These are phyloP conservation scores for Caracal caracal DNA, from an alignment of 2,113 vertebrate genomes.

Conservation along the genomic window DNA sequence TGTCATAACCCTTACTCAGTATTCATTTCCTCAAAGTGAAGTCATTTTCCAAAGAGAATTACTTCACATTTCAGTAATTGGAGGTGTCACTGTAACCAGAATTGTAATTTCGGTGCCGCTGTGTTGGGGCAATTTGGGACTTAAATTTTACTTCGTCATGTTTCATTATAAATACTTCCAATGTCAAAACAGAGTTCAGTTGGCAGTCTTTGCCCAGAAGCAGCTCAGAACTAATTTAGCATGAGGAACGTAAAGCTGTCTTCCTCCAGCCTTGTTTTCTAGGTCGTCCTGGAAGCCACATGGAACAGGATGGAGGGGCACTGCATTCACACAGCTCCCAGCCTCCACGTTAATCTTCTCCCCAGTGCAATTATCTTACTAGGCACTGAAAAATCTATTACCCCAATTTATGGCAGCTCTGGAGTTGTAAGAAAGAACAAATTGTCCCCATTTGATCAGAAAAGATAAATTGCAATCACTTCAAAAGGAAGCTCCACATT, in stretches of 20 bases:
- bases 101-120: constrained; percentile 46
- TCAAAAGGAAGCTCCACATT: not conserved
- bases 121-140: constrained; percentile 13
- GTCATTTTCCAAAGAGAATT: constrained; percentile 66
- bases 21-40: constrained; percentile 63
- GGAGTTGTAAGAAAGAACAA: constrained; percentile 68
- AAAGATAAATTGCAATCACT: constrained; percentile 62
- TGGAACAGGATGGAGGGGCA: not conserved
- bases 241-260: constrained; percentile 51
- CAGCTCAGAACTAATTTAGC: constrained; percentile 74
- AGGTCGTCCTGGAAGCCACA: constrained; percentile 40
- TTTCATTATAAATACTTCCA: constrained; percentile 58
- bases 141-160: constrained; percentile 60
- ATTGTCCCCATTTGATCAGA: constrained; percentile 45
- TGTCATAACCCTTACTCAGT: constrained; percentile 14
- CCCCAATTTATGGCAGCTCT: constrained; percentile 73
- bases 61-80: constrained; percentile 55
- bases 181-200: constrained; percentile 66
- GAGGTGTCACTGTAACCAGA: constrained; percentile 60
- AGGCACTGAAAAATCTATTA: constrained; percentile 77
- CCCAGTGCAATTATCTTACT: constrained; percentile 68
- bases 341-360: constrained; percentile 69
- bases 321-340: not conserved
- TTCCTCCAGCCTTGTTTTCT: constrained; percentile 62
- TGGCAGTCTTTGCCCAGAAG: constrained; percentile 76